Base-by-base conservation (phyloP, 1,140 invertebrate genomes). In the Bradysia coprophila region DNA sequence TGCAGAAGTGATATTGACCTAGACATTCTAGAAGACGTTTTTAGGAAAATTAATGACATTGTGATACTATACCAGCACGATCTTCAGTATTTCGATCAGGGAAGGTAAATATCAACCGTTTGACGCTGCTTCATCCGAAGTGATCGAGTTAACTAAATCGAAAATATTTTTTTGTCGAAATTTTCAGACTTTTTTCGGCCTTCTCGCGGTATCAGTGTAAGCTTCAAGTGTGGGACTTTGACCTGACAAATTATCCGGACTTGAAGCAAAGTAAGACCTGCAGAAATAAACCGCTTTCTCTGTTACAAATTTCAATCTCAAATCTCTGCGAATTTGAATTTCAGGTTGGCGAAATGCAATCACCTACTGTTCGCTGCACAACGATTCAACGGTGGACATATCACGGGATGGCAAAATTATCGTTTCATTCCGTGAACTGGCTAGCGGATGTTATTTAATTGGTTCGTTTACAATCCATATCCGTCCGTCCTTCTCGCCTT, bases 381-480 rank as follows among this genome's bases (percentile, higher is more conserved):
- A 38, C 36, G 36, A 38, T 38, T 16, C 36, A n/a, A 38, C 36
- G 13, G 36, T 38, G 10, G 36, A 38, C 9, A n/a, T 38, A 5
- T 38, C 36, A 18, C 18, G 13, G 21, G 18, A 20, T 38, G 36
- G 36, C 18, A 38, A n/a, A 20, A 38, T 38, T n/a, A 38, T 38
- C 6, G 36, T 20, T 20, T 18, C 36, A 38, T 38, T 38, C 13
- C 24, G 24, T 28, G 36, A 38, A 19, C 16, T 34, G 13, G 32
- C 32, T 3, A 34, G 32, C 13, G n/a, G 13, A 3, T 15, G 13
- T 5, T 15, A 34, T 5, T 15, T 34, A 4, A 34, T 34, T 11
- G 18, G 32, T 34, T 15, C 4, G 32, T 9, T n/a, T 9, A 9
- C 28, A 31, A 31, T 31, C n/a, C n/a, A 31, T 31, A n/a, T n/a